Conservation (phyloP, 1,140 invertebrate species). For the Manduca sexta region DNA sequence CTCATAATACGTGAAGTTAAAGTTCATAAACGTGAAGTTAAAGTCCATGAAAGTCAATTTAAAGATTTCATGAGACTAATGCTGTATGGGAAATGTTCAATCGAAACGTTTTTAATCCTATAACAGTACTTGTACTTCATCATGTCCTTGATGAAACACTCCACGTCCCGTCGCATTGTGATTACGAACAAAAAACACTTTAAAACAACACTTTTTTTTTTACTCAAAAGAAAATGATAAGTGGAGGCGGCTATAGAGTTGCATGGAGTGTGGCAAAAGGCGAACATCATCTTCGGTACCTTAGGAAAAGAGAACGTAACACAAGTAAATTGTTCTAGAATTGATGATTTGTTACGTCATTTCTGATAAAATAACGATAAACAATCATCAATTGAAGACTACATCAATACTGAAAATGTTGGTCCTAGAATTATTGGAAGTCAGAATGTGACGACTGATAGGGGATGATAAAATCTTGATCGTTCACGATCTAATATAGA, state of each 20-base stretch:
- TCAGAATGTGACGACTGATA: background rate
- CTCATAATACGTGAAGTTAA: no score
- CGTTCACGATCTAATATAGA: background rate
- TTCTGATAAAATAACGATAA: no score
- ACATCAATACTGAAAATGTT: no score
- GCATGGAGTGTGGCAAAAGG: constrained; percentile 5
- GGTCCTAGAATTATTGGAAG: no score
- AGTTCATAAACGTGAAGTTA: no score
- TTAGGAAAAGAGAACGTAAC: constrained; percentile 46
- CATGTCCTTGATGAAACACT: background rate
- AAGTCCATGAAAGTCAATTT: no score
- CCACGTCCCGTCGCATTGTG: no score
- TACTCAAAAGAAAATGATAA: constrained; percentile 24
- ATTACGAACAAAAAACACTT: no score
- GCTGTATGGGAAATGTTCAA: no score
- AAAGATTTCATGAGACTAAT: no score
- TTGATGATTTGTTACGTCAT: no score
- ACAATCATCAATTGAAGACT: no score
- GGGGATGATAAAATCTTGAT: background rate
- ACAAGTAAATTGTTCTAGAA: constrained; percentile 28
- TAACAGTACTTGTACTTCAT: constrained; percentile 34
- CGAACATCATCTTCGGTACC: constrained; percentile 20
- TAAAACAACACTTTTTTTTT: constrained; percentile 8
- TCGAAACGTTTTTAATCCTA: constrained; percentile 19
- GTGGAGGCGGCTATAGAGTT: constrained; percentile 13